These are phyloP conservation scores for Boleophthalmus pectinirostris DNA, from an alignment of 2,113 vertebrate species.

Conservation along the genomic window DNA sequence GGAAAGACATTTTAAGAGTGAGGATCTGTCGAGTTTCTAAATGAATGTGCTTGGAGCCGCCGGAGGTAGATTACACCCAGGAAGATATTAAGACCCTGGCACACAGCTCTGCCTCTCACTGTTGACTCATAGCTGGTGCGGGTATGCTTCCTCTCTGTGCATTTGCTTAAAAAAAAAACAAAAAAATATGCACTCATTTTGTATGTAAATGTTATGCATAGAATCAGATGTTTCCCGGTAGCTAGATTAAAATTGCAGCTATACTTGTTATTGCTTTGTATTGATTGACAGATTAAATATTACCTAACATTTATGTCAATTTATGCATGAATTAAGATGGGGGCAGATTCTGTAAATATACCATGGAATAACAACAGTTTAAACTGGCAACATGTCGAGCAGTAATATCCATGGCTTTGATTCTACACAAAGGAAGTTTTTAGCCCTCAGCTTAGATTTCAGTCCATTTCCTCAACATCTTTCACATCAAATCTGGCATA, in stretches of 20 bases:
- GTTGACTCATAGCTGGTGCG: conserved; percentile 55
- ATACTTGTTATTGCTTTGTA: not conserved
- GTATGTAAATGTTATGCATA: conserved; percentile 6
- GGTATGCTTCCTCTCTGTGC: conserved; percentile 17
- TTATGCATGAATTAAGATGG: conserved; percentile 2
- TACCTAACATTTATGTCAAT: not conserved
- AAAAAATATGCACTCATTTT: conserved; percentile 4
- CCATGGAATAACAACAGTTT: too few species aligned
- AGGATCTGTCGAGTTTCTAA: conserved; percentile 18
- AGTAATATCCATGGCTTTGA: too few species aligned
- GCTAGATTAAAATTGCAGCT: conserved; percentile 2
- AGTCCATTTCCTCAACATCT: not conserved
- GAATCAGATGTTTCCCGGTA: not conserved
- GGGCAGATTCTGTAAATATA: not conserved
- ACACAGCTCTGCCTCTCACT: conserved; percentile 49
- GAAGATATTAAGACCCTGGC: conserved; percentile 49
- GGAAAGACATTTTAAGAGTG: conserved; percentile 6
- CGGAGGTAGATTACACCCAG: conserved; percentile 32
- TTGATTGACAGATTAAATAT: conserved; percentile 12
- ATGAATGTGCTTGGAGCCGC: conserved; percentile 26
- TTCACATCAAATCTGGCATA: not conserved
- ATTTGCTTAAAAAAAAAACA: too few species aligned
- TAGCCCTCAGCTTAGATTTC: too few species aligned
- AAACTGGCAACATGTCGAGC: too few species aligned
- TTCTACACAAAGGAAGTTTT: too few species aligned